Conservation (phyloP, 1,140 invertebrate species). For the Homarus americanus region DNA sequence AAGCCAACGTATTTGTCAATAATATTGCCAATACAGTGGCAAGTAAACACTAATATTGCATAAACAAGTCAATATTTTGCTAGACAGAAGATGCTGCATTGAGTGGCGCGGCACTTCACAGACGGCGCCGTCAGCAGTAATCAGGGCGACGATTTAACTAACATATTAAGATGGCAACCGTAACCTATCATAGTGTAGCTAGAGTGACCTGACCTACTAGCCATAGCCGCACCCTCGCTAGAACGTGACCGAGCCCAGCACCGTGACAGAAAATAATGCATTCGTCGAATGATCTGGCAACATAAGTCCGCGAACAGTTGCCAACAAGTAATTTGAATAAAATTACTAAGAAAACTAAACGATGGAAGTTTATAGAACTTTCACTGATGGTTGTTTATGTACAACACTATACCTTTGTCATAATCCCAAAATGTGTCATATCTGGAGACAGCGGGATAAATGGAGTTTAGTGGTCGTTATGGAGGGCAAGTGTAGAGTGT, state of each 20-base stretch:
- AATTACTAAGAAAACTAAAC: slow-evolving; percentile 1
- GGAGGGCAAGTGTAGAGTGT: slow-evolving; percentile 8
- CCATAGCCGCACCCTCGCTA: background rate
- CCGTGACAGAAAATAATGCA: slow-evolving; percentile 65
- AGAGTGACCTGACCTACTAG: slow-evolving; percentile 30
- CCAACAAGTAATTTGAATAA: slow-evolving; percentile 4
- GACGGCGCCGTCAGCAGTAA: background rate
- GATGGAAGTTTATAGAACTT: background rate
- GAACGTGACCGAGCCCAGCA: slow-evolving; percentile 56
- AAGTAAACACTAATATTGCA: background rate
- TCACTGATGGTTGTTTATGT: background rate
- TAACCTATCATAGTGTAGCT: background rate
- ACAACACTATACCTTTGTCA: too few relatives aligned
- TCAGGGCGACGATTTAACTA: background rate
- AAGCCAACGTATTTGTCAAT: background rate
- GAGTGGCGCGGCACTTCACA: slow-evolving; percentile 2
- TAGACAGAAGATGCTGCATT: slow-evolving; percentile 18
- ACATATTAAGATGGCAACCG: background rate
- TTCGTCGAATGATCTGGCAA: slow-evolving; percentile 62
- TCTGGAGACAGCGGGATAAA: background rate
- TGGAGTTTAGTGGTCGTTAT: slow-evolving; percentile 1
- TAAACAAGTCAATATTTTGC: slow-evolving; percentile 45
- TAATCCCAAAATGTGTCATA: background rate
- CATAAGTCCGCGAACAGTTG: slow-evolving; percentile 27
- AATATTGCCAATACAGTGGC: background rate